These are phyloP conservation scores for Bucorvus abyssinicus DNA, from an alignment of 2,797 vertebrate species.

Conservation along the genomic window DNA sequence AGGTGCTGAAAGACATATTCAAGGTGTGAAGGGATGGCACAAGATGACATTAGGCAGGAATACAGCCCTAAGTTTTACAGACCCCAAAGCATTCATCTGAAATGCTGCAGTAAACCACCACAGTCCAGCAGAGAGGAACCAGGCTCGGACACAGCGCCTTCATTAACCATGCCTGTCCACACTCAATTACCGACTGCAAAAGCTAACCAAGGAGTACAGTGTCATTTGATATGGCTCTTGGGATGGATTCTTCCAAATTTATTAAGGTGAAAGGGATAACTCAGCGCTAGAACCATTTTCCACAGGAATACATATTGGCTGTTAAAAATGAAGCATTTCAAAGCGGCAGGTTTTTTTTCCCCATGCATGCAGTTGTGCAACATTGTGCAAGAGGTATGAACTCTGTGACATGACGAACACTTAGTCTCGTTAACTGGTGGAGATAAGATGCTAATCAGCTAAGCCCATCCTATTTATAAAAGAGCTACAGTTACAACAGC, in stretches of 20 bases:
- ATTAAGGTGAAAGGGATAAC: background rate
- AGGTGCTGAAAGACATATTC: background rate
- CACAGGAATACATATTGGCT: background rate
- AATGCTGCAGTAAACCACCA: background rate
- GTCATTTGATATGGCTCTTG: background rate
- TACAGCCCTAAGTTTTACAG: background rate
- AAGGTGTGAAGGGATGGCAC: background rate
- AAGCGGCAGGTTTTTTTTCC: background rate
- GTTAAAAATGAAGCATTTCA: background rate
- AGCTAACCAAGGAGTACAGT: background rate
- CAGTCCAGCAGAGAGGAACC: background rate
- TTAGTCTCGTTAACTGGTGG: slow-evolving; percentile 43
- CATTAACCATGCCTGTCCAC: background rate
- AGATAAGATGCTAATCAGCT: slow-evolving; percentile 48
- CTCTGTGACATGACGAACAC: background rate
- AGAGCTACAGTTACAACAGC: background rate
- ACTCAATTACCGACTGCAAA: background rate
- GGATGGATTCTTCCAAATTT: background rate
- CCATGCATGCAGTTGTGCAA: background rate
- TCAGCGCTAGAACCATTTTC: background rate
- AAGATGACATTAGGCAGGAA: background rate
- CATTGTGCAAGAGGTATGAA: background rate
- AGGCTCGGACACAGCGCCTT: accelerated
- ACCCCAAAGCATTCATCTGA: background rate
- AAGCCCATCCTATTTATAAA: slow-evolving; percentile 63